Evolutionary conservation across 2,113 vertebrate genomes (phyloP), one percentile per base, ranked within the genome.

Genomic region (Malurus elegans): DNA sequence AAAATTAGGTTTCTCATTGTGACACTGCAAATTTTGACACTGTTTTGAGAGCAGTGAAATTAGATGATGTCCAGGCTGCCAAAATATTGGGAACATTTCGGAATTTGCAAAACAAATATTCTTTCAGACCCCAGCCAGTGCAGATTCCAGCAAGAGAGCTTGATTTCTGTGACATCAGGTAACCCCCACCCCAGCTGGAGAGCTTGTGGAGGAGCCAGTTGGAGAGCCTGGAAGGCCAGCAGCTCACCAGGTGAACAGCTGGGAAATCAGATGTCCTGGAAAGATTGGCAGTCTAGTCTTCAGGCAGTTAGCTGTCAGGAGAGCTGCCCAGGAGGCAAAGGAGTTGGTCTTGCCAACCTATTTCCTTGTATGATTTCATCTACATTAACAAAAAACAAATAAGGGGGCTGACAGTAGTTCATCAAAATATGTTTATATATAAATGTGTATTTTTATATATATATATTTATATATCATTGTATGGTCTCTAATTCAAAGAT

Each of bases 221-320:
- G 73, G 87, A 85, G 58, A 82, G 29, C 29, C 65, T 72, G 61
- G 60, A 67, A 83, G 86, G 31, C 75, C 75, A 88, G 75, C 42
- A 95, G 78, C 91, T 91, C 81, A 95, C 81, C 78, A 88, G 90
- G 85, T 92, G 81, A 94, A 79, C 81, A 96, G 87, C 87, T 95
- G 93, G 89, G 74, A 91, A 93, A 90, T 95, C 93, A 95, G 90
- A 91, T 90, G 87, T 79, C 58, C 81, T 90, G 82, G 67, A 88
- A 95, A 88, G 90, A 79, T 9, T 73, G 81, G 50, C 66, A 90
- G 23, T 6, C 81, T 85, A 42, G 66, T 94, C 84, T 65, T 72
- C 65, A 84, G 44, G 69, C 69, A 60, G 56, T 12, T 80, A 91
- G 57, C 80, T 95, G 86, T 81, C 78, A 88, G 71, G 9, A 91